These are phyloP conservation scores for Scaptodrosophila latifasciaeformis DNA, from an alignment of 2,888 invertebrate species.

Conservation along the genomic window DNA sequence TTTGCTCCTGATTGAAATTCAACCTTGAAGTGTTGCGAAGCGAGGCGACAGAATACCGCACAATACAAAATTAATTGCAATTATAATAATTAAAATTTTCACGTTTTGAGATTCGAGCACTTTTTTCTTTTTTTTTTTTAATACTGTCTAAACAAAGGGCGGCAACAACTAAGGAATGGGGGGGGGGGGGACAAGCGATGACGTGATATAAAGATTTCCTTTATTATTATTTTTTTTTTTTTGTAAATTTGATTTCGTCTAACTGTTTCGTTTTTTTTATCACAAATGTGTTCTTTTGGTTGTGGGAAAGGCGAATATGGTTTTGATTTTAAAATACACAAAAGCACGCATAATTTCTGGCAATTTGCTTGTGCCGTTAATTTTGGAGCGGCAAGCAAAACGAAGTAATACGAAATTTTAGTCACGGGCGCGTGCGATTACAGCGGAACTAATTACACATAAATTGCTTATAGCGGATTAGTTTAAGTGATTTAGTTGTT, in stretches of 20 bases:
- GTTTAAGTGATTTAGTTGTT: background rate
- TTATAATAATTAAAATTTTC: slow-evolving; percentile 52
- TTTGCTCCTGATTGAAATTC: slow-evolving; percentile 27
- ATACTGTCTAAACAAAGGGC: slow-evolving; percentile 37
- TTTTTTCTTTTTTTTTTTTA: slow-evolving; percentile 30
- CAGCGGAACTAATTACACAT: background rate
- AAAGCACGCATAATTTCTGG: slow-evolving; percentile 52
- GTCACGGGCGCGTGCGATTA: background rate
- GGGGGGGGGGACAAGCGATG: too few species aligned
- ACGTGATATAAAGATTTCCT: too few species aligned
- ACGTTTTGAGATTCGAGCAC: slow-evolving; percentile 55
- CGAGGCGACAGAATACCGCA: slow-evolving; percentile 11
- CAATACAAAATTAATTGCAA: slow-evolving; percentile 38
- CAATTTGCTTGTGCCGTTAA: slow-evolving; percentile 26
- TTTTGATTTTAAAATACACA: slow-evolving; percentile 65
- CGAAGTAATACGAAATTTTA: background rate
- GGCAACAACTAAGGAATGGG: background rate
- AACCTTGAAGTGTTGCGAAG: slow-evolving; percentile 38
- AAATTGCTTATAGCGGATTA: background rate
- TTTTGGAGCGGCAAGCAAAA: slow-evolving; percentile 14
- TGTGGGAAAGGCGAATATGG: slow-evolving; percentile 68
- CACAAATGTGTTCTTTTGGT: slow-evolving; percentile 70
- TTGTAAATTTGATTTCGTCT: background rate
- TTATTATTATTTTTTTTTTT: slow-evolving; percentile 18
- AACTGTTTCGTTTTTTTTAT: slow-evolving; percentile 19